Evolutionary conservation across 1,140 invertebrate genomes (phyloP).

Genomic region (Yoshiicerus persimilis): DNA sequence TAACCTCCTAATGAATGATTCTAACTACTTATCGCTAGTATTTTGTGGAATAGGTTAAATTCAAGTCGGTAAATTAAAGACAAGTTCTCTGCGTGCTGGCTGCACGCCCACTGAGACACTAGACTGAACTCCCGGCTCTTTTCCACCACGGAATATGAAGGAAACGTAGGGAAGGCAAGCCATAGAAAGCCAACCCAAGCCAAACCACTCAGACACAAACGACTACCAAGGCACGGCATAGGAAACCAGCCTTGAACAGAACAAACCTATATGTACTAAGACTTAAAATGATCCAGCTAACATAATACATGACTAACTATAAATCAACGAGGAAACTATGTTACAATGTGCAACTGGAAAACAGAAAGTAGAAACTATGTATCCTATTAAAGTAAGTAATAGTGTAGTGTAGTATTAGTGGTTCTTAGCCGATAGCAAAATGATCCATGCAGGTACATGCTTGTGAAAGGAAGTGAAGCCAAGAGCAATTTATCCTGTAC

Average conservation of each 20-base stretch:
- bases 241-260: neutral
- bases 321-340: neutral
- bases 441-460: no score
- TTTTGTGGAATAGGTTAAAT: neutral
- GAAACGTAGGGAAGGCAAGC: no score
- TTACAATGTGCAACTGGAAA: neutral
- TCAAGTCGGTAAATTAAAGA: neutral
- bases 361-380: neutral
- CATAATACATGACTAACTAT: neutral
- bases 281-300: neutral
- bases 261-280: neutral
- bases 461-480: no score
- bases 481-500: no score
- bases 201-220: neutral
- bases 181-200: no score
- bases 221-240: no score
- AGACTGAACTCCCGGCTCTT: slow-evolving; percentile 3
- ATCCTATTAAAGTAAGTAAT: neutral
- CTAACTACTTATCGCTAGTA: neutral
- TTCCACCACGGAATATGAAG: neutral
- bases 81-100: slow-evolving; percentile 2
- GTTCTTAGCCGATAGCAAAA: no score
- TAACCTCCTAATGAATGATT: neutral
- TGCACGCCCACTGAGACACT: slow-evolving; percentile 13
- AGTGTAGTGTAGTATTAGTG: no score